Percentiles rank a stretch among this genome's conserved stretches.
phyloP scores from a whole-genome alignment of 2,113 vertebrate species.

The Phalacrocorax carbo region DNA sequence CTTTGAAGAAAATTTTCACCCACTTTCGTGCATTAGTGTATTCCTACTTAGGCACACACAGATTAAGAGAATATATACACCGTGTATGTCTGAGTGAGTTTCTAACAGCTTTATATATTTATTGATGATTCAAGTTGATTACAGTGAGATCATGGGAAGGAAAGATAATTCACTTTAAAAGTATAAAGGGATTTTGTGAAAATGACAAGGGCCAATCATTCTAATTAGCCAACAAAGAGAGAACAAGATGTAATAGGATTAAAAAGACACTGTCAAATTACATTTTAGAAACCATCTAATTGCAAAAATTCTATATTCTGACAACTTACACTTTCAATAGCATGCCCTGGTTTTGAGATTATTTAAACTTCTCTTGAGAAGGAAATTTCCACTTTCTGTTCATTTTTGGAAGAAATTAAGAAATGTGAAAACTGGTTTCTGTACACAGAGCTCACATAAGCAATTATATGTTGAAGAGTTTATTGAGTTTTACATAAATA shows the following conservation, averaged over 20 bases:
- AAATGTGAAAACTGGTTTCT: not conserved
- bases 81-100: not conserved
- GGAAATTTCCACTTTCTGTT: not conserved
- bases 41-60: not conserved
- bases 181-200: not conserved
- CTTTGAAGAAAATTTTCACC: not conserved
- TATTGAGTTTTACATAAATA: not conserved
- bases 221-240: conserved; percentile 22
- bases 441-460: not conserved
- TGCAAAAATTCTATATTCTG: not conserved
- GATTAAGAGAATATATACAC: not conserved
- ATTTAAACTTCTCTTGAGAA: not conserved
- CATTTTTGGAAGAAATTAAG: not conserved
- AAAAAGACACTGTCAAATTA: conserved; percentile 9
- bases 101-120: not conserved
- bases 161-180: not conserved
- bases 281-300: conserved; percentile 19
- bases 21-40: not conserved
- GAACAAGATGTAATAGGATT: not conserved
- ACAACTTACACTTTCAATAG: not conserved
- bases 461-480: not conserved
- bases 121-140: not conserved
- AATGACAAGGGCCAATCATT: not conserved
- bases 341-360: not conserved
- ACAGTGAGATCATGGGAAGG: not conserved